phyloP scores from a whole-genome alignment of 92 coral and sea anemone species.

The Zoanthus sociatus region DNA sequence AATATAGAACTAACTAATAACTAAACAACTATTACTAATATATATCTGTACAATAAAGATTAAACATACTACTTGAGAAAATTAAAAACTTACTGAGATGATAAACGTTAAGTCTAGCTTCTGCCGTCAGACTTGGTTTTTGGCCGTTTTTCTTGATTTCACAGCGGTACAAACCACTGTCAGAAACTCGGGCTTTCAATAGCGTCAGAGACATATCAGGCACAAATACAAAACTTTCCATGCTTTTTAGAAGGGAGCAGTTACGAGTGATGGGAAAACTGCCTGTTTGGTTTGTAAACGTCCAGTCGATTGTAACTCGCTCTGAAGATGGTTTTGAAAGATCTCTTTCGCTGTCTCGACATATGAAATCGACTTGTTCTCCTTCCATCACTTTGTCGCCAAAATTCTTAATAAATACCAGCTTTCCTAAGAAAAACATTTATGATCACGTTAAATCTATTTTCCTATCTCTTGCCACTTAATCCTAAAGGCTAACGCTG shows the following conservation, averaged over 20 bases:
- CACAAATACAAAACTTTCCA: conserved; percentile 1
- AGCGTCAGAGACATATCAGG: conserved; percentile 3
- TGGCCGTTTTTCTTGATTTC: conserved; percentile 15
- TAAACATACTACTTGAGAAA: no score
- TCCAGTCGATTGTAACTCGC: conserved; percentile 20
- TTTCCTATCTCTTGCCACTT: no score
- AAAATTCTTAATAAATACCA: conserved; percentile 24
- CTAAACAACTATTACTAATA: no score
- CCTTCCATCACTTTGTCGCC: conserved; percentile 44
- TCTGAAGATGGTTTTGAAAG: neutral
- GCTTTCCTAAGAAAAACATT: conserved; percentile 14
- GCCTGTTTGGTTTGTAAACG: conserved; percentile 15
- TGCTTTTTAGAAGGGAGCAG: conserved; percentile 9
- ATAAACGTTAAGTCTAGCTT: conserved; percentile 4
- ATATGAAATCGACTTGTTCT: conserved; percentile 46
- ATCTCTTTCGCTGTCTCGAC: conserved; percentile 53
- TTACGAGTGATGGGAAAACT: conserved; percentile 15
- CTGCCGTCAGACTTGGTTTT: neutral
- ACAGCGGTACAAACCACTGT: conserved; percentile 41
- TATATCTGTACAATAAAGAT: no score
- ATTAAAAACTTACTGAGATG: conserved; percentile 5
- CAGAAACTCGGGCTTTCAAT: conserved; percentile 19
- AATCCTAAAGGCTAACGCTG: no score
- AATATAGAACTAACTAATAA: no score
- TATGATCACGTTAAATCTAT: no score